Conservation (phyloP, 2,888 invertebrate genomes). For the Scaptomyza polygonia region DNA sequence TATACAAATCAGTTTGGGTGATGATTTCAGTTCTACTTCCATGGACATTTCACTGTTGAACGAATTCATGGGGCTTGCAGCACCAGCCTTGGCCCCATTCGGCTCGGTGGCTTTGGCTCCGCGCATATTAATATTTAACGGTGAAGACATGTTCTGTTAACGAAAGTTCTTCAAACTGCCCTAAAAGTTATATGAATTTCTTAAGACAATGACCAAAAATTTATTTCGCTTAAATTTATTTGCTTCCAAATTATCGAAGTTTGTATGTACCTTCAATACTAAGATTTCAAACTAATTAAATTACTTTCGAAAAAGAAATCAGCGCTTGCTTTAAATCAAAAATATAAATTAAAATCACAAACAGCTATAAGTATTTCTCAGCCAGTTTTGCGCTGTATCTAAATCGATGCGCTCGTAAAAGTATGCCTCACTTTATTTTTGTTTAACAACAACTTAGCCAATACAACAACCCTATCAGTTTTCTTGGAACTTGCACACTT, state of each 20-base stretch:
- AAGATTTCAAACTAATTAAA: conserved; percentile 11
- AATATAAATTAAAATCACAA: not conserved
- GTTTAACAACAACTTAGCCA: not conserved
- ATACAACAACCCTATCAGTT: not conserved
- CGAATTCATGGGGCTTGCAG: conserved; percentile 13
- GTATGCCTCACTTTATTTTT: not conserved
- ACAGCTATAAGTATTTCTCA: too few relatives aligned
- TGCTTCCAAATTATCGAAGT: conserved; percentile 30
- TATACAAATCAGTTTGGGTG: conserved; percentile 64
- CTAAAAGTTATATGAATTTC: conserved; percentile 37
- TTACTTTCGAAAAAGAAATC: too few relatives aligned
- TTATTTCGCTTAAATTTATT: conserved; percentile 36
- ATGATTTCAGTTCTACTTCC: conserved; percentile 55
- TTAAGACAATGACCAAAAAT: conserved; percentile 29
- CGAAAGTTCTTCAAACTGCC: conserved; percentile 9
- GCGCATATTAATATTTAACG: conserved; percentile 31
- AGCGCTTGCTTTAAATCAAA: too few relatives aligned
- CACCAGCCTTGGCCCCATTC: conserved; percentile 12
- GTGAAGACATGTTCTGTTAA: conserved; percentile 35
- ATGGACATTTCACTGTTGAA: conserved; percentile 34
- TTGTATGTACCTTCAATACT: conserved; percentile 41
- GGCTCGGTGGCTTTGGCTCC: conserved; percentile 25
- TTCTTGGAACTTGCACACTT: not conserved
- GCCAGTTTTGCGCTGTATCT: too few relatives aligned
- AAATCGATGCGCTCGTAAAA: not conserved